Base-by-base conservation (phyloP, 2,113 vertebrate genomes). In the Hiodon alosoides region DNA sequence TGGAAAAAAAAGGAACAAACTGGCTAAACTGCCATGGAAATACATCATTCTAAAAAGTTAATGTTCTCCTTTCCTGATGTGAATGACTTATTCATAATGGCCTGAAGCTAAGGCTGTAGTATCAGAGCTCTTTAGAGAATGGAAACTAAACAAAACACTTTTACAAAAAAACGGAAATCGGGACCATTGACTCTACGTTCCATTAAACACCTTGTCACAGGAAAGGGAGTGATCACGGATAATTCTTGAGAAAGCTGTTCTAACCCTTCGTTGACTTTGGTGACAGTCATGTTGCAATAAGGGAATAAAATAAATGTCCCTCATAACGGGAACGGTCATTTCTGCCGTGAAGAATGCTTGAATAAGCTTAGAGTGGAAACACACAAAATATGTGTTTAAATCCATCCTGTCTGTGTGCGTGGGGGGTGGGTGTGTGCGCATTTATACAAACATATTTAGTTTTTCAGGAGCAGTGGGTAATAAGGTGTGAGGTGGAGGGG, bases 231-330 rank as follows among this genome's bases (percentile, higher is more conserved):
- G 73, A 77, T 55, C 4, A 69, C 53, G 55, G 60, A 11, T 9
- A 66, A 78, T 74, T 17, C 55, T 58, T 47, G 74, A 59, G 55
- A 13, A 50, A 69, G 55, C 13, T 7, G n/a, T 52, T 65, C 52
- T 7, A 7, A 66, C 7, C 31, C 31, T 65, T 62, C 60, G 59
- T 81, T 81, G 74, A 77, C 61, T 77, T 65, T 60, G n/a, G 46
- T 70, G 10, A 80, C 73, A 74, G 76, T 71, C 79, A 83, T 73
- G 60, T 68, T 48, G 59, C 54, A 82, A 79, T 69, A 76, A 79
- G 71, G 16, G 16, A 48, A 77, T 75, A 67, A 73, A 79, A 64
- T 7, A n/a, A 62, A 46, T 81, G 59, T 46, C 72, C 69, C 4
- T 65, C 14, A 58, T 61, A 77, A 74, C n/a, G 52, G 3, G 1